Conservation (phyloP, 23 tunicate genomes). For the Phallusia fumigata region DNA sequence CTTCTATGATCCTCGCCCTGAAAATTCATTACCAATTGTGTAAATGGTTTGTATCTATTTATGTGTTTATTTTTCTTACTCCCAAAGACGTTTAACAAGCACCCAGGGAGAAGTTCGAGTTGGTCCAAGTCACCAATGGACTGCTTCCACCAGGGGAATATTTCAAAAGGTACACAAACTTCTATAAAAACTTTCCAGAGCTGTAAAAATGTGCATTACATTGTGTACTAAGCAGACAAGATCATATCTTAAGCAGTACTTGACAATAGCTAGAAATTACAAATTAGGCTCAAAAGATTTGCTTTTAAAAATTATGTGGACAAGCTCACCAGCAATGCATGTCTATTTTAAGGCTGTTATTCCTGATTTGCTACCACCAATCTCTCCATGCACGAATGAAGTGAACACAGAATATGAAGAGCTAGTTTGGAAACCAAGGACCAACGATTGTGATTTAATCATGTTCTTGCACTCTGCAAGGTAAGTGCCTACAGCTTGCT, state of each 20-base stretch:
- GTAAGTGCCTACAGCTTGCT: conserved; percentile 10
- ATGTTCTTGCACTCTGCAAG: conserved; percentile 91
- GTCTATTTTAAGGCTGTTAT: conserved; percentile 56
- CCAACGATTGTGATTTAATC: conserved; percentile 74
- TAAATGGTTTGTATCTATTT: neutral
- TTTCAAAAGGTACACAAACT: conserved; percentile 59
- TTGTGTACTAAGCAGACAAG: no score
- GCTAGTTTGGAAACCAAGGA: conserved; percentile 80
- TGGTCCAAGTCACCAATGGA: conserved; percentile 95
- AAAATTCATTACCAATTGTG: neutral
- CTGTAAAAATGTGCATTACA: neutral
- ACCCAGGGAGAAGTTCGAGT: conserved; percentile 78
- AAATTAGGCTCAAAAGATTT: no score
- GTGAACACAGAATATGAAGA: conserved; percentile 69
- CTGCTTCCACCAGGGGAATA: conserved; percentile 82
- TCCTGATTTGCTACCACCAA: conserved; percentile 54
- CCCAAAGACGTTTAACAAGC: conserved; percentile 60
- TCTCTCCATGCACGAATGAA: conserved; percentile 13
- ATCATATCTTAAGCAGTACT: no score
- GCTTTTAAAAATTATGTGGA: neutral
- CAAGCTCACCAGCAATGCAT: no score
- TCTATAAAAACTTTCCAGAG: neutral
- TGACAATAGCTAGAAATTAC: no score
- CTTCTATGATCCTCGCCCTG: no score
- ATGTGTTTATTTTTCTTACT: neutral